Percentiles rank a stretch among this genome's conserved stretches.
These are phyloP conservation scores for Drosophila pegasa DNA, from an alignment of 2,888 invertebrate genomes.

Conservation along the genomic window DNA sequence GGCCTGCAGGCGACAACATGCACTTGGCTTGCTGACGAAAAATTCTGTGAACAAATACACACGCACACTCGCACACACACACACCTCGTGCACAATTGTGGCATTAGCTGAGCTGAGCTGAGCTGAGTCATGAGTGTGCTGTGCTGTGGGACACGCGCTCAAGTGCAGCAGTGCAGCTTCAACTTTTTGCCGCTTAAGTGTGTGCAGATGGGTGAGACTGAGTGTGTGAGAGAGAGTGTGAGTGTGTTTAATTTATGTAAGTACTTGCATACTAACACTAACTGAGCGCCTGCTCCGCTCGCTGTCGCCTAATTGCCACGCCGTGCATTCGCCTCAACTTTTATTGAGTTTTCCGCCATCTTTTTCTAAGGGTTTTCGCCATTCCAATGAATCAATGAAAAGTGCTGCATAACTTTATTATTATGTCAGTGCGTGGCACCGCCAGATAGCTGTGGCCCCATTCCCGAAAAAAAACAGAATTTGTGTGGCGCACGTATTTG, in stretches of 20 bases:
- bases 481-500: conserved; percentile 55
- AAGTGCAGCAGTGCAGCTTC: conserved; percentile 45
- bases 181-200: conserved; percentile 69
- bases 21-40: conserved; percentile 38
- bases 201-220: conserved; percentile 46
- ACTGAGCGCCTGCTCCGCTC: conserved; percentile 14
- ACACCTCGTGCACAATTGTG: neutral
- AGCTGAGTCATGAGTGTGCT: conserved; percentile 12
- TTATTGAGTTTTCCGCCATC: conserved; percentile 36
- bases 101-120: conserved; percentile 22
- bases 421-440: neutral
- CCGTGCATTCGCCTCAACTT: conserved; percentile 24
- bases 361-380: conserved; percentile 2
- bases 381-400: conserved; percentile 69
- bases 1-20: conserved; percentile 50
- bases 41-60: conserved; percentile 14
- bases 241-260: conserved; percentile 71
- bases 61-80: neutral
- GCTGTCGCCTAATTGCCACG: conserved; percentile 45
- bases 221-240: conserved; percentile 1
- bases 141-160: conserved; percentile 29
- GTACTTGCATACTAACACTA: conserved; percentile 34
- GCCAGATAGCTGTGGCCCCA: conserved; percentile 30
- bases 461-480: neutral
- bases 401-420: conserved; percentile 73